Base-by-base conservation (phyloP, 2,113 vertebrate species). In the Odocoileus virginianus region DNA sequence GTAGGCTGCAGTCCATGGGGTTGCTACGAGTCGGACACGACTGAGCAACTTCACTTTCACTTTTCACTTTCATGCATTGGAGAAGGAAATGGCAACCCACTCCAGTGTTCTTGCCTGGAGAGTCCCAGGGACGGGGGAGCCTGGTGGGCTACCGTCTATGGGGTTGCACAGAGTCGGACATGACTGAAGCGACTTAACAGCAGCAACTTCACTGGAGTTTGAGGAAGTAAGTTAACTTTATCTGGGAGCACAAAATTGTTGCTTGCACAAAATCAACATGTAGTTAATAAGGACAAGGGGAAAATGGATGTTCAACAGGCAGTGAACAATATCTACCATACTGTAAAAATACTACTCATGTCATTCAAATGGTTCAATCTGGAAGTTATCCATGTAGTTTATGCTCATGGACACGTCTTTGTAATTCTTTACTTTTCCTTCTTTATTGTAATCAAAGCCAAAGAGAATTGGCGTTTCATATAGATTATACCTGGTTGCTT, bases 1-100 rank as follows among this genome's bases (percentile, higher is more conserved):
- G 30, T 33, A 4, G 60, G 30, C 60, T 64, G 60, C 60, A 64
- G 14, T 16, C 61, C 30, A 33, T 64, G 61, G 30, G 30, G 61
- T 64, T 15, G 3, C 61, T 8, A 17, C 3, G 1, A 19, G 61
- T 67, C 1, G 0, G 33, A n/a, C 16, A n/a, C 0, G 3, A 67
- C 61, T n/a, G 61, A 67, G 33, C 0, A 4, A n/a, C 61, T n/a
- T 67, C 61, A 67, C 61, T 67, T 67, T n/a, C 16, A 67, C 16
- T n/a, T 67, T n/a, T 67, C 61, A 19, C 33, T n/a, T 67, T 67
- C 33, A n/a, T 10, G 7, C 33, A 19, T 5, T n/a, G 33, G 33
- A n/a, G 16, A n/a, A 67, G 16, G 61, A n/a, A 67, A 67, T 67
- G 7, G 33, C 61, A 67, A 10, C 33, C 61, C 8, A 2, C 61